Evolutionary conservation across 2,797 vertebrate species (phyloP).

Genomic region (Enoplosus armatus): DNA sequence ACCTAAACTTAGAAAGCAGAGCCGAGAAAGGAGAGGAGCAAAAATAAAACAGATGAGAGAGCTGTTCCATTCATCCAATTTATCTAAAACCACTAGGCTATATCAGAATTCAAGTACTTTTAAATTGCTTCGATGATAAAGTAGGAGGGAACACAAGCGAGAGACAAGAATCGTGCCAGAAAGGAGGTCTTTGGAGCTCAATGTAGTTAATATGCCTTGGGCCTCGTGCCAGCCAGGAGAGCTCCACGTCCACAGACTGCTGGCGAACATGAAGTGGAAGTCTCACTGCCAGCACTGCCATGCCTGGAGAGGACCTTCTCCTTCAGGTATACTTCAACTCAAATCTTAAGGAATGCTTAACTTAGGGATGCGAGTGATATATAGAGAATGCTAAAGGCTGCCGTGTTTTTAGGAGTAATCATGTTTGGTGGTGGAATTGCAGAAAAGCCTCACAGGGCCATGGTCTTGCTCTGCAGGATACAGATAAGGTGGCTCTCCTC

Average conservation of each 20-base stretch:
- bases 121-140: conserved; percentile 76
- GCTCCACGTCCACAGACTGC: conserved; percentile 41
- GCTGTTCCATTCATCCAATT: conserved; percentile 65
- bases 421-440: conserved; percentile 48
- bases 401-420: conserved; percentile 61
- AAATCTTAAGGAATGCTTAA: conserved; percentile 58
- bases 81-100: conserved; percentile 64
- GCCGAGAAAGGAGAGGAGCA: conserved; percentile 9
- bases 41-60: conserved; percentile 58
- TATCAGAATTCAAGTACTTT: conserved; percentile 69
- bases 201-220: conserved; percentile 67
- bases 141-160: conserved; percentile 44
- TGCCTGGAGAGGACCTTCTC: conserved; percentile 32
- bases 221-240: conserved; percentile 64
- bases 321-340: conserved; percentile 38
- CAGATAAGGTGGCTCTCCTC: conserved; percentile 67
- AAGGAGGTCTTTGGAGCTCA: conserved; percentile 63
- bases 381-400: conserved; percentile 47
- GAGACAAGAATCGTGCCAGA: conserved; percentile 46
- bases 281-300: conserved; percentile 23
- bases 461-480: conserved; percentile 64
- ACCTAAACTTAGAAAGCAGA: conserved; percentile 35
- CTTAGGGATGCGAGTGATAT: conserved; percentile 44
- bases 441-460: conserved; percentile 44
- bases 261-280: conserved; percentile 39